phyloP scores from a whole-genome alignment of 2,888 invertebrate genomes.

The Cephus pulcher region DNA sequence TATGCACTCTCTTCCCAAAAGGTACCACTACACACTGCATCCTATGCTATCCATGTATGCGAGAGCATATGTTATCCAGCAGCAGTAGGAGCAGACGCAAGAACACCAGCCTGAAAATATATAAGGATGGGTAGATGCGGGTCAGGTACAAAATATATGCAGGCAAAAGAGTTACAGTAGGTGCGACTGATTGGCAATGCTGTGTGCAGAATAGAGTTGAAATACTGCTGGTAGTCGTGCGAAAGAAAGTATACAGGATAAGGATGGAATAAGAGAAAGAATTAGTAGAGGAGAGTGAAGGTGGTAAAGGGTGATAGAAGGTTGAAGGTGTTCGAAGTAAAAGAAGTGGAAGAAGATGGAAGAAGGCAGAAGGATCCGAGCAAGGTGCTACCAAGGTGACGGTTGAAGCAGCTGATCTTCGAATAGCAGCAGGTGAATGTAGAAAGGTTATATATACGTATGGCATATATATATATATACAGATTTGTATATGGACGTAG shows the following conservation, averaged over 20 bases:
- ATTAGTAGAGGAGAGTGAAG: slow-evolving; percentile 24
- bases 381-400: slow-evolving; percentile 64
- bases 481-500: slow-evolving; percentile 32
- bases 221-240: neutral
- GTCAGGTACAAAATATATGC: neutral
- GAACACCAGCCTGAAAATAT: neutral
- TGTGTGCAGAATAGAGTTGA: neutral
- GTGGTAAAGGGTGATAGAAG: slow-evolving; percentile 18
- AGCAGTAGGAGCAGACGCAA: neutral
- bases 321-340: slow-evolving; percentile 25
- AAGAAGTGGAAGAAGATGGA: slow-evolving; percentile 41
- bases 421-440: slow-evolving; percentile 65
- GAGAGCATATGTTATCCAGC: neutral
- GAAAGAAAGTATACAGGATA: neutral
- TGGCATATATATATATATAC: neutral
- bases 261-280: slow-evolving; percentile 8
- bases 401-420: slow-evolving; percentile 65
- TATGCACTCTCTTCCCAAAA: neutral
- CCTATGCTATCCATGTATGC: neutral
- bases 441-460: slow-evolving; percentile 14
- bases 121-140: neutral
- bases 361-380: slow-evolving; percentile 45
- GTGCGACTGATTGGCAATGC: neutral
- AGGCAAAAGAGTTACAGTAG: neutral
- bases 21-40: neutral